Conservation (phyloP, 2,113 vertebrate genomes). For the Clarias gariepinus region DNA sequence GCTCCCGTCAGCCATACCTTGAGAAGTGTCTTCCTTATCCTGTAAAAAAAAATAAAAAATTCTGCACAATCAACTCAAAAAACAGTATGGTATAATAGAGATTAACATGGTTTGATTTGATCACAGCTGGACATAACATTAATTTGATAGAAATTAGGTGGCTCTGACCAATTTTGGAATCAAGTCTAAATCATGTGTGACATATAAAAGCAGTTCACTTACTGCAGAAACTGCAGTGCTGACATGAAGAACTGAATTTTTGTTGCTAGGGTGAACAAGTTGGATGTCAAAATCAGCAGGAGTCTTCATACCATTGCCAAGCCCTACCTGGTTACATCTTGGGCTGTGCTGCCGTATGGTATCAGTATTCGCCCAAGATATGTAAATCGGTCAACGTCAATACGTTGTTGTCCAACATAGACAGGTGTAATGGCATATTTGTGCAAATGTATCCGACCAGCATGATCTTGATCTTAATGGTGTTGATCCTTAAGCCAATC, state of each 20-base stretch:
- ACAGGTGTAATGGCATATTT: too few relatives aligned
- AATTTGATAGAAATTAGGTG: background rate
- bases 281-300: too few relatives aligned
- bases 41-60: conserved; percentile 9
- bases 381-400: too few relatives aligned
- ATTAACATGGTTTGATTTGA: background rate
- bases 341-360: too few relatives aligned
- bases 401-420: too few relatives aligned
- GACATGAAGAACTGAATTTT: background rate
- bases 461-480: too few relatives aligned
- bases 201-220: background rate
- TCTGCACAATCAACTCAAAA: background rate
- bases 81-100: background rate
- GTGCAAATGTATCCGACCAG: too few relatives aligned
- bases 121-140: background rate
- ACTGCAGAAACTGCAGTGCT: background rate
- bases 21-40: conserved; percentile 24
- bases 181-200: background rate
- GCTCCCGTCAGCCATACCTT: background rate
- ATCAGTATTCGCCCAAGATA: too few relatives aligned
- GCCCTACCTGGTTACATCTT: too few relatives aligned
- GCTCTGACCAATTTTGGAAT: background rate
- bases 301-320: too few relatives aligned
- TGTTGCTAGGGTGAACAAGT: too few relatives aligned
- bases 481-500: too few relatives aligned